Conservation (phyloP, 2,888 invertebrate genomes). For the Chloromyia formosa region DNA sequence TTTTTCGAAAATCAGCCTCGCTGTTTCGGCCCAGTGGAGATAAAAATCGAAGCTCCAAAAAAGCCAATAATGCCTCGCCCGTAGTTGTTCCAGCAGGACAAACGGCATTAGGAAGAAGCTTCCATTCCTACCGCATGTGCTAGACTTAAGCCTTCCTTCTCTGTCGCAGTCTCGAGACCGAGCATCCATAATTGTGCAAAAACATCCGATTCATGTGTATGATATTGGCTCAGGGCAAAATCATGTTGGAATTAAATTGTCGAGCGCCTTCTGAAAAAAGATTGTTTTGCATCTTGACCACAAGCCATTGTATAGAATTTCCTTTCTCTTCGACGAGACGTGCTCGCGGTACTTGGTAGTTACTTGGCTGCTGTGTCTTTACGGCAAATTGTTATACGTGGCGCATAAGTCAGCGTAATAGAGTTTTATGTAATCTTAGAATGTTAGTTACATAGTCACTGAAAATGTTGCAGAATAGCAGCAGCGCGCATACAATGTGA, state of each 20-base stretch:
- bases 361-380: neutral
- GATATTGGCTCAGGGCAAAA: conserved; percentile 1
- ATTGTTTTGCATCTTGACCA: conserved; percentile 6
- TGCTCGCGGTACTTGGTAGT: neutral
- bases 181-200: too few relatives aligned
- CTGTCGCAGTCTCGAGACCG: too few relatives aligned
- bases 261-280: neutral
- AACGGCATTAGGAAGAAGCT: too few relatives aligned
- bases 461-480: neutral
- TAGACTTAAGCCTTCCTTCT: too few relatives aligned
- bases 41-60: too few relatives aligned
- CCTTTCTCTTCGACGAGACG: neutral
- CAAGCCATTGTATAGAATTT: conserved; percentile 12
- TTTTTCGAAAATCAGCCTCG: too few relatives aligned
- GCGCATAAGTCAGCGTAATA: conserved; percentile 26
- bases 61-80: too few relatives aligned
- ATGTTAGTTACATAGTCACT: neutral
- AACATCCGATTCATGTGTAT: too few relatives aligned
- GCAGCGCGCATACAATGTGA: too few relatives aligned
- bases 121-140: too few relatives aligned
- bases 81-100: too few relatives aligned
- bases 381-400: neutral
- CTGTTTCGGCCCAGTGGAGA: too few relatives aligned
- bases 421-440: conserved; percentile 35
- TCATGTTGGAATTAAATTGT: conserved; percentile 28